A percentile compares a stretch with the other conserved stretches of the same genome.
These are phyloP conservation scores for Scolanthus callimorphus DNA, from an alignment of 92 coral and sea anemone species.

Conservation along the genomic window DNA sequence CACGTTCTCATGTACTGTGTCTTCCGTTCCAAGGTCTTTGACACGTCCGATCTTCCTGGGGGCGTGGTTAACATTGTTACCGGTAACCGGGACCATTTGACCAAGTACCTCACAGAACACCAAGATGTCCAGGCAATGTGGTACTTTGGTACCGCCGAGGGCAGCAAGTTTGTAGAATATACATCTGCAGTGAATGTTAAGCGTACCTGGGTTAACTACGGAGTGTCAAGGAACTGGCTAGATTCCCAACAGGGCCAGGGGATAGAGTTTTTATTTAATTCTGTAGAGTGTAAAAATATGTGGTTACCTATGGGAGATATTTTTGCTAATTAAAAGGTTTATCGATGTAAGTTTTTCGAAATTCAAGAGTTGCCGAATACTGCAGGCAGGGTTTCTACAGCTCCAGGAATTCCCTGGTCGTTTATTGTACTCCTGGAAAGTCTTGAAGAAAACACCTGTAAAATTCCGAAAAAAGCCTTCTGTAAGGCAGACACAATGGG, in stretches of 20 bases:
- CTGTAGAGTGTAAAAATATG: constrained; percentile 79
- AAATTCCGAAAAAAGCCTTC: too few species aligned
- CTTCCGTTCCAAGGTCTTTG: constrained; percentile 62
- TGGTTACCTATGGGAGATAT: constrained; percentile 99
- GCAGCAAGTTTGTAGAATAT: constrained; percentile 92
- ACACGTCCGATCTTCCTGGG: constrained; percentile 95
- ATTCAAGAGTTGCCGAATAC: too few species aligned
- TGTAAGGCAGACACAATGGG: too few species aligned
- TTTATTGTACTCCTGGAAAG: too few species aligned
- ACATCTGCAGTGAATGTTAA: constrained; percentile 91
- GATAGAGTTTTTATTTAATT: constrained; percentile 78
- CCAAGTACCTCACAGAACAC: constrained; percentile 90
- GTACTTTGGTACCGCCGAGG: constrained; percentile 97
- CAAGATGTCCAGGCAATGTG: constrained; percentile 98
- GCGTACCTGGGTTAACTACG: constrained; percentile 91
- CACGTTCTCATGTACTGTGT: too few species aligned
- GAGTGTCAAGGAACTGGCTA: constrained; percentile 80
- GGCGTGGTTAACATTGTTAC: constrained; percentile 96
- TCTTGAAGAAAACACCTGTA: constrained; percentile 18
- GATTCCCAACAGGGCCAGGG: constrained; percentile 88
- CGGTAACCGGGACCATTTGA: constrained; percentile 91
- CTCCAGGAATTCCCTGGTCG: too few species aligned
- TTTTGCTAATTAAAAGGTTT: constrained; percentile 90
- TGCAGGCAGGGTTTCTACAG: too few species aligned
- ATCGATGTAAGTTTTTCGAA: too few species aligned